A percentile compares a stretch with the other conserved stretches of the same genome.
Conservation (phyloP, 2,113 vertebrate species). For the Nothoprocta pentlandii region DNA sequence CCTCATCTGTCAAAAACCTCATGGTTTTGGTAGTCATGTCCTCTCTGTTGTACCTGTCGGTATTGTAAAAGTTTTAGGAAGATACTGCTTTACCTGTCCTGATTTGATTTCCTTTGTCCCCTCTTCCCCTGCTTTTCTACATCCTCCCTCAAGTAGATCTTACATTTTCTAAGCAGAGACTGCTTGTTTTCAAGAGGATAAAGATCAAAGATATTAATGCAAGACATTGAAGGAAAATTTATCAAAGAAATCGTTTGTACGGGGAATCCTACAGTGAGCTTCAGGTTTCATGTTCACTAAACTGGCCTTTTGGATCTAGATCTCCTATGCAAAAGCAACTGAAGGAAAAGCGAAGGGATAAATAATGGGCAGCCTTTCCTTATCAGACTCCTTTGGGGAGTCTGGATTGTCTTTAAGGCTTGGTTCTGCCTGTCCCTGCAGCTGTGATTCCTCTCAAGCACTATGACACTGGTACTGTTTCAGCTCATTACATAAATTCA, state of each 20-base stretch:
- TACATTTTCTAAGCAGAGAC: not conserved
- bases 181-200: not conserved
- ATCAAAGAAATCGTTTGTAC: not conserved
- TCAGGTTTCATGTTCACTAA: not conserved
- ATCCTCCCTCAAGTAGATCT: accelerated
- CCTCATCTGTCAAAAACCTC: not conserved
- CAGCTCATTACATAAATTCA: not conserved
- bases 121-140: not conserved
- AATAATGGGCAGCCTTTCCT: not conserved
- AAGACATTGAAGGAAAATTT: not conserved
- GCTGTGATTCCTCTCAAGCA: not conserved
- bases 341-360: not conserved
- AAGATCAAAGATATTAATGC: not conserved
- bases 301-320: not conserved
- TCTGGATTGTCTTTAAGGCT: not conserved
- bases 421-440: not conserved
- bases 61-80: not conserved
- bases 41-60: not conserved
- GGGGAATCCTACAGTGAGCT: not conserved
- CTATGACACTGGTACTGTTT: not conserved
- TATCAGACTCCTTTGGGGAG: not conserved
- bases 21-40: not conserved
- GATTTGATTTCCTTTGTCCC: not conserved
- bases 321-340: not conserved
- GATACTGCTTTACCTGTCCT: not conserved